Base-by-base conservation (phyloP, 2,113 vertebrate species). In the Hiodon alosoides region DNA sequence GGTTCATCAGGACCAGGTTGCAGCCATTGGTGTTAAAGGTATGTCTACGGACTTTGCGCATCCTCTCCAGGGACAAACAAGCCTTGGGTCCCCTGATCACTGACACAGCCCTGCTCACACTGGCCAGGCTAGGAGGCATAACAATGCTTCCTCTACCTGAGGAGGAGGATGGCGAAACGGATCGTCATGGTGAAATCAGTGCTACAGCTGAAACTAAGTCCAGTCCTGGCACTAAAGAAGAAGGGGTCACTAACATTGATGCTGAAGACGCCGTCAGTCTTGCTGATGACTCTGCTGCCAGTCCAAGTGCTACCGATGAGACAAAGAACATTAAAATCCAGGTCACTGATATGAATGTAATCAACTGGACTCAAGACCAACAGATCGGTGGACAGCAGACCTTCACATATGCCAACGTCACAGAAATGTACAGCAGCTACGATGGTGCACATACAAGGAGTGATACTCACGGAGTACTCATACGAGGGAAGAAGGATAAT, bases 21-120 rank as follows among this genome's bases (percentile, higher is more conserved):
- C 85, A 81, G 68, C 53, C 71, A 31, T 66, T 8, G 46, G 76
- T 89, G 67, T 53, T 88, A 64, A 84, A 73, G 71, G 80, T 83
- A 0, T 81, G 78, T 58, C 83, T 91, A 1, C 84, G 78, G 51
- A 83, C 82, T 60, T 72, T 91, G 67, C 84, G 87, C 72, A 90
- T 90, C 79, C 87, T 91, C 17, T 88, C 84, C 48, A 81, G 89
- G 75, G 89, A 91, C 80, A 86, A 88, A 58, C 86, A 83, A 81
- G 80, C 85, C 47, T 76, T 90, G 76, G 80, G 81, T n/a, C 85
- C 87, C 53, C 60, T 90, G 57, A 79, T 89, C 69, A 89, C 86
- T 0, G 88, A 90, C 82, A 46, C 53, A 2, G 78, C 86, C 3
- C 83, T 90, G 54, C 75, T 88, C 62, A 87, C 83, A 2, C 73